phyloP scores from a whole-genome alignment of 2,113 vertebrate species.

The Sceloporus undulatus region DNA sequence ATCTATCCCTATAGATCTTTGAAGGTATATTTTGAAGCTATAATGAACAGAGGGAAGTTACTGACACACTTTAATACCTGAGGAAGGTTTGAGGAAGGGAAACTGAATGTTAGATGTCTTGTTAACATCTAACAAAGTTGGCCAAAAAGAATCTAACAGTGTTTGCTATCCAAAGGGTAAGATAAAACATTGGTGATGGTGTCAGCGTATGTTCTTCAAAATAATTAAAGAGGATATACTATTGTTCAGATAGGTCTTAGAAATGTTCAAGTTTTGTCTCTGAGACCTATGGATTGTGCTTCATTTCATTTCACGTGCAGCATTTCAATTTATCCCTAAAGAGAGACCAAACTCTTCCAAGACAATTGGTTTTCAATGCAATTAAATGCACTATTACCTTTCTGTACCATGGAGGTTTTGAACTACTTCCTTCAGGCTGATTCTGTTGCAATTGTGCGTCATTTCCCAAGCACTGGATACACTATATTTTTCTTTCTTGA shows the following conservation, averaged over 20 bases:
- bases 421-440: not conserved
- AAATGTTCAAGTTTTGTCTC: not conserved
- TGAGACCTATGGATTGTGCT: not conserved
- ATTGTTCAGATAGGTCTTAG: not conserved
- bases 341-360: conserved; percentile 35
- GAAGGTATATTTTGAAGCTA: conserved; percentile 1
- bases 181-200: not conserved
- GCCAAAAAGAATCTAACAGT: not conserved
- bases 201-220: no score
- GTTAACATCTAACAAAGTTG: not conserved
- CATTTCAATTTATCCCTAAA: conserved; percentile 14
- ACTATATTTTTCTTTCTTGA: not conserved
- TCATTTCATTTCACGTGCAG: not conserved
- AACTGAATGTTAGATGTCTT: not conserved
- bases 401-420: conserved; percentile 38
- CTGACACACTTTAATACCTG: not conserved
- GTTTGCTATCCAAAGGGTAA: not conserved
- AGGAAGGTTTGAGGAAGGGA: not conserved
- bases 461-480: not conserved
- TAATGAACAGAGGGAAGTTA: conserved; percentile 5
- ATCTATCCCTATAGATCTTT: not conserved
- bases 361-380: conserved; percentile 59
- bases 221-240: not conserved
- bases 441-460: not conserved
- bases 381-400: conserved; percentile 52